Conservation (phyloP, 2,113 vertebrate species). For the Phylloscopus trochiloides region DNA sequence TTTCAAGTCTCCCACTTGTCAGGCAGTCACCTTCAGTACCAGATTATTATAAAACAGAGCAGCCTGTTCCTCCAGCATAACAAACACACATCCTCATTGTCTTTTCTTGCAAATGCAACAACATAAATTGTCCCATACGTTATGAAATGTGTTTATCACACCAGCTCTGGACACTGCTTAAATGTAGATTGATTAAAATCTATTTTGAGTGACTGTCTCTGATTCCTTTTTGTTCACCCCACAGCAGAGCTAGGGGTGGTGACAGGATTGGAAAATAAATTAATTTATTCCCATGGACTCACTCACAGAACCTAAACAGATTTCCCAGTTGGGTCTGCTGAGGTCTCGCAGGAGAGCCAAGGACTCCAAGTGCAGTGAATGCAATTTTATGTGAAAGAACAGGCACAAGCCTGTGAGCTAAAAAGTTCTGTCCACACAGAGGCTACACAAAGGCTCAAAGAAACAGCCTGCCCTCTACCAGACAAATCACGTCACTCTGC, state of each 20-base stretch:
- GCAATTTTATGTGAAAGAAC: not conserved
- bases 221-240: not conserved
- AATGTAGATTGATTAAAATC: not conserved
- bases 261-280: not conserved
- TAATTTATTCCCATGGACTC: not conserved
- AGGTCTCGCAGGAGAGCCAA: not conserved
- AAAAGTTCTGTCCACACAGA: not conserved
- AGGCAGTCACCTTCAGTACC: not conserved
- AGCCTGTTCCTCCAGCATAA: not conserved
- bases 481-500: not conserved
- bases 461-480: not conserved
- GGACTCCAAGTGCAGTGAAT: not conserved
- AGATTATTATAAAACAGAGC: not conserved
- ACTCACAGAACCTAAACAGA: not conserved
- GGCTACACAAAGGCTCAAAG: not conserved
- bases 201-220: not conserved
- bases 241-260: accelerated
- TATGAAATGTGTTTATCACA: not conserved
- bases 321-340: not conserved
- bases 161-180: not conserved
- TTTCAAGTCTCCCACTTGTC: not conserved
- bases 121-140: accelerated
- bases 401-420: not conserved
- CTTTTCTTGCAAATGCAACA: not conserved
- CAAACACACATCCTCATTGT: accelerated